Evolutionary conservation across 2,797 vertebrate genomes (phyloP), one percentile per base, ranked within the genome.

Genomic region (Enteromius unitaeniatus): DNA sequence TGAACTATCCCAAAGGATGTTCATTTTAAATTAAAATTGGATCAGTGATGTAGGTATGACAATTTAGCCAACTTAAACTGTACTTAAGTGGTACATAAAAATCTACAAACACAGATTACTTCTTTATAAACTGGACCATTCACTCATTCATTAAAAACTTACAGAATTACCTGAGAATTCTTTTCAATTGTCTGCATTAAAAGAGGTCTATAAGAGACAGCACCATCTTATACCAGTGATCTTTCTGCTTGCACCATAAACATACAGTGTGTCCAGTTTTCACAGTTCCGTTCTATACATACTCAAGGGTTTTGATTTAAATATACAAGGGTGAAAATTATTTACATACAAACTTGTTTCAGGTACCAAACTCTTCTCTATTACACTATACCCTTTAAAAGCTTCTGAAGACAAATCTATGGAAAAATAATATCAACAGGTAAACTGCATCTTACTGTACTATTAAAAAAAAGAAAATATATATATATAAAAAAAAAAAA

Each of bases 91-190:
- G 47, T 55, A 84, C 70, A 81, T 64, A 51, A 79, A 73, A 42
- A 60, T 68, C 62, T 78, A 68, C 72, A 73, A 72, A 62, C 60
- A 83, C 37, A 51, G 26, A 85, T 58, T 21, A 79, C 47, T 62
- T 86, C 26, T 87, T 88, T 78, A 87, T 88, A 89, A 91, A 86
- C 74, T 86, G 87, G 85, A 88, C 91, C 75, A 88, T 90, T 90
- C 73, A 70, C 85, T 87, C 62, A 80, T 85, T 87, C 78, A 78
- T 85, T 87, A 70, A 79, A 79, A 87, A 80, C 85, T 80, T 79
- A 89, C 86, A 88, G 92, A 93, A 90, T 94, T 89, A 93, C 94
- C 94, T 95, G 94, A 95, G 94, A 88, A 90, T 91, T 91, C 89
- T 79, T 86, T 90, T 89, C 86, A 89, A 87, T 89, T 87, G 87